Evolutionary conservation across 2,113 vertebrate species (phyloP).

Genomic region (Alosa alosa): DNA sequence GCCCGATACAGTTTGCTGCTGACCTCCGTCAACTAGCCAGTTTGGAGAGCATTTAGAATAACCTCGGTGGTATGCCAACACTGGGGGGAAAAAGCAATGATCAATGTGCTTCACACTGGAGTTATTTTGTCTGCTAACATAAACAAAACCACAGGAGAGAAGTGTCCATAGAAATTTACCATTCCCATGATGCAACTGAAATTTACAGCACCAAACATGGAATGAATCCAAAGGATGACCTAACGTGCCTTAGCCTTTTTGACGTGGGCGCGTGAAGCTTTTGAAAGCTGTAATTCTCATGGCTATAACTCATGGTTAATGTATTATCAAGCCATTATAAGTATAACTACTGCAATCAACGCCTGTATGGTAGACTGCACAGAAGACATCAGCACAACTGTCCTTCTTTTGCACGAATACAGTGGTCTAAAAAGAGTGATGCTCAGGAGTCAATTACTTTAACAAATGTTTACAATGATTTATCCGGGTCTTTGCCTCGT

Average conservation of each 20-base stretch:
- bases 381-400: background rate
- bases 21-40: constrained; percentile 9
- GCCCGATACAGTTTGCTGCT: background rate
- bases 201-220: constrained; percentile 43
- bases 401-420: background rate
- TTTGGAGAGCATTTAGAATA: background rate
- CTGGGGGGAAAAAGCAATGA: background rate
- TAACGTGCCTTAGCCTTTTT: constrained; percentile 36
- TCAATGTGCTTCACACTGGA: constrained; percentile 11
- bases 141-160: constrained; percentile 46
- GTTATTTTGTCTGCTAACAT: constrained; percentile 50
- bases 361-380: background rate
- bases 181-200: constrained; percentile 47
- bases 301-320: constrained; percentile 37
- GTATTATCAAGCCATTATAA: background rate
- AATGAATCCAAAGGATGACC: constrained; percentile 55
- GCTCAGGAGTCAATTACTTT: background rate
- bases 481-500: background rate
- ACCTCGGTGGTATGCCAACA: background rate
- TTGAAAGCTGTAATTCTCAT: constrained; percentile 42
- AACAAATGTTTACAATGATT: constrained; percentile 1
- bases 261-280: constrained; percentile 45
- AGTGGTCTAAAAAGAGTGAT: background rate
- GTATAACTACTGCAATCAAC: background rate
- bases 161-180: constrained; percentile 51